Evolutionary conservation across 2,888 invertebrate species (phyloP), one percentile per base, ranked within the genome.

Genomic region (Calliphora vomitoria): DNA sequence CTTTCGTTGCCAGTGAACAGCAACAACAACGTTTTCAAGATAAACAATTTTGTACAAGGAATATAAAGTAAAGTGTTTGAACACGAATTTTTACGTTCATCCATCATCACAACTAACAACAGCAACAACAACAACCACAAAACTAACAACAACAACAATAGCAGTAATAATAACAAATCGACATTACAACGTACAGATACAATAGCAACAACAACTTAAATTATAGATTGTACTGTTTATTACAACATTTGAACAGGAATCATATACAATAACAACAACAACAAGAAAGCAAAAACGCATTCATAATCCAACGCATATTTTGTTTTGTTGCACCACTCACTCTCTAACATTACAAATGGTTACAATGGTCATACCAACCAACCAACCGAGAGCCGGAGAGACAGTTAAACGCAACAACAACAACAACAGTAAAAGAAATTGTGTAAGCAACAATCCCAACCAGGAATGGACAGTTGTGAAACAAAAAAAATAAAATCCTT

Each of bases 281-380:
- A 44, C 53, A 62, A 31, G 90, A 90, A 90, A 86, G 90, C 91
- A 89, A 92, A 25, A 91, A 92, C 91, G 92, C 91, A 91, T 90
- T 91, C 88, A 88, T 89, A 89, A 87, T 86, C 89, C 89, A 87
- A 88, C 88, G 89, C 88, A 89, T 88, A 89, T 86, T 88, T 35
- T 80, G 55, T 18, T 13, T 50, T 71, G 25, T 47, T 66, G n/a
- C 8, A 15, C 25, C 1, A 38, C 50, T 18, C 6, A 20, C 11
- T 58, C 55, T 53, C 58, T 25, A 25, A 20, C 31, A 55, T 13
- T 4, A 58, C 13, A 58, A 58, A 58, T 58, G 31, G 13, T 18
- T 10, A 31, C 8, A 31, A 58, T 58, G 31, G 13, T 18, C 20
- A 31, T 15, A 50, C 6, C 35, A 11, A 44, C 44, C 35, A 11